Conservation (phyloP, 2,888 invertebrate genomes). For the Abrostola triplasia region DNA sequence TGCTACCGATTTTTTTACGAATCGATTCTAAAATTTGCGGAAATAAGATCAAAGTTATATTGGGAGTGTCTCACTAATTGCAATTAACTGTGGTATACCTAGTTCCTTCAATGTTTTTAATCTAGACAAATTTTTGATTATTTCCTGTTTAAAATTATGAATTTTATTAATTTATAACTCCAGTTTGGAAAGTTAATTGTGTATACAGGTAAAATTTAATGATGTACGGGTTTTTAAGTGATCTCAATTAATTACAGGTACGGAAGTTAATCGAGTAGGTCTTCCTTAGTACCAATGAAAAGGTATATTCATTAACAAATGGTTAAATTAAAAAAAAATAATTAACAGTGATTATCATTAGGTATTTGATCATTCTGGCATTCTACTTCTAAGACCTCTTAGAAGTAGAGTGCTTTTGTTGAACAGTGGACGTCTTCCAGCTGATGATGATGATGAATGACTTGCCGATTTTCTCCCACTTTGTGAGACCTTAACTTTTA, state of each 20-base stretch:
- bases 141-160: constrained; percentile 43
- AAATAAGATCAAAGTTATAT: constrained; percentile 24
- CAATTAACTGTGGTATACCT: constrained; percentile 4
- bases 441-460: no score
- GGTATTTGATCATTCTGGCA: no score
- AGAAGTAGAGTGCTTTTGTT: no score
- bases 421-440: no score
- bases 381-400: no score
- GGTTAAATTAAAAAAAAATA: no score
- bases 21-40: constrained; percentile 46
- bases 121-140: constrained; percentile 25
- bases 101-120: constrained; percentile 27
- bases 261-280: neutral
- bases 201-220: constrained; percentile 12
- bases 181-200: constrained; percentile 35
- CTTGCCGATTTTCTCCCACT: no score
- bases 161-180: constrained; percentile 36
- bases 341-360: no score
- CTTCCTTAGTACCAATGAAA: no score
- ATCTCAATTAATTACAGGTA: constrained; percentile 6
- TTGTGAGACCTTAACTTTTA: no score
- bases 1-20: constrained; percentile 28
- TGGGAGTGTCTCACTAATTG: constrained; percentile 19
- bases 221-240: neutral
- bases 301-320: no score